These are phyloP conservation scores for Tetragonisca angustula DNA, from an alignment of 2,888 invertebrate species.

Conservation along the genomic window DNA sequence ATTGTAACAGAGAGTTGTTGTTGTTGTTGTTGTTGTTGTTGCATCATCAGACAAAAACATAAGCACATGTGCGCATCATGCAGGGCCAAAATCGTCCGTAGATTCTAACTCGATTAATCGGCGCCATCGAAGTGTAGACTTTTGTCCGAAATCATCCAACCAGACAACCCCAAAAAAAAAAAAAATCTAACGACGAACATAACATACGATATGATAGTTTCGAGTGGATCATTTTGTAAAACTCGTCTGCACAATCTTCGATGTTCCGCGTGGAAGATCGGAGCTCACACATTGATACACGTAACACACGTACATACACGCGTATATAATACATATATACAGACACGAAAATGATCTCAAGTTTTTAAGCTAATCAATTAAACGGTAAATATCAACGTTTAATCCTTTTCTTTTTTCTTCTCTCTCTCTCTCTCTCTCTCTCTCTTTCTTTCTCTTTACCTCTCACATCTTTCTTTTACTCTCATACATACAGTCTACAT, in stretches of 20 bases:
- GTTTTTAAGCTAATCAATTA: conserved; percentile 79
- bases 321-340: conserved; percentile 20
- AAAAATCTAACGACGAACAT: conserved; percentile 13
- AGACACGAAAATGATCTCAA: conserved; percentile 81
- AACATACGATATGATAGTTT: conserved; percentile 29
- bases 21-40: conserved; percentile 9
- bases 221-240: conserved; percentile 42
- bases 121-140: conserved; percentile 24
- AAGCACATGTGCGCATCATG: conserved; percentile 6
- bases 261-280: conserved; percentile 16
- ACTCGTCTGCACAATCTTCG: conserved; percentile 54
- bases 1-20: conserved; percentile 7
- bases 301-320: conserved; percentile 17
- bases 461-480: neutral
- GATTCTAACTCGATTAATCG: conserved; percentile 32
- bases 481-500: neutral
- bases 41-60: neutral
- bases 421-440: conserved; percentile 16
- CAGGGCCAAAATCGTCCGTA: conserved; percentile 23
- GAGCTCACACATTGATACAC: neutral
- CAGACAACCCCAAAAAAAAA: too few species aligned
- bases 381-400: conserved; percentile 70
- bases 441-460: neutral
- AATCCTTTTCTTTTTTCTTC: conserved; percentile 23
- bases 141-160: conserved; percentile 10